A percentile compares a stretch with the other conserved stretches of the same genome.
These are phyloP conservation scores for Megalops atlanticus DNA, from an alignment of 2,113 vertebrate species.

Conservation along the genomic window DNA sequence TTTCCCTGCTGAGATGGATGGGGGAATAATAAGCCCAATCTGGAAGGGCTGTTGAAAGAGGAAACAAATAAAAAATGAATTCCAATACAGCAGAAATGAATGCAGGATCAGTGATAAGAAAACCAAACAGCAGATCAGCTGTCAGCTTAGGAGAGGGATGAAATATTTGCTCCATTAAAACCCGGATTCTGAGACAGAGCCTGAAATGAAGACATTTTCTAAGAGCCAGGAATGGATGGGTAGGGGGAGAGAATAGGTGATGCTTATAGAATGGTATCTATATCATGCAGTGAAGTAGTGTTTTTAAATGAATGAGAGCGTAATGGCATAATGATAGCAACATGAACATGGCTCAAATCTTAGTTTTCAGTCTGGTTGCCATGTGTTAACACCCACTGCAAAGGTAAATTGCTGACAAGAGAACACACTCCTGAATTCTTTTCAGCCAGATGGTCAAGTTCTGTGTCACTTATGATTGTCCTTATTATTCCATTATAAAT, in stretches of 20 bases:
- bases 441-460: no score
- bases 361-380: no score
- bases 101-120: background rate
- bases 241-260: background rate
- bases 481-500: no score
- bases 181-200: background rate
- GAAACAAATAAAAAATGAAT: background rate
- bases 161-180: background rate
- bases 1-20: background rate
- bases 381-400: no score
- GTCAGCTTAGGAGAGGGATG: background rate
- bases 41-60: background rate
- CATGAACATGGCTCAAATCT: no score
- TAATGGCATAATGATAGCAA: no score
- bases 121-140: background rate
- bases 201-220: background rate
- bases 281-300: background rate
- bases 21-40: background rate
- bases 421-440: no score
- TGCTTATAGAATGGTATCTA: background rate
- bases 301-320: no score
- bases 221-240: background rate
- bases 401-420: no score
- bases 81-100: background rate
- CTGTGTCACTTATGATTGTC: no score